These are phyloP conservation scores for Mus pahari DNA, from an alignment of 2,113 vertebrate species.

Conservation along the genomic window DNA sequence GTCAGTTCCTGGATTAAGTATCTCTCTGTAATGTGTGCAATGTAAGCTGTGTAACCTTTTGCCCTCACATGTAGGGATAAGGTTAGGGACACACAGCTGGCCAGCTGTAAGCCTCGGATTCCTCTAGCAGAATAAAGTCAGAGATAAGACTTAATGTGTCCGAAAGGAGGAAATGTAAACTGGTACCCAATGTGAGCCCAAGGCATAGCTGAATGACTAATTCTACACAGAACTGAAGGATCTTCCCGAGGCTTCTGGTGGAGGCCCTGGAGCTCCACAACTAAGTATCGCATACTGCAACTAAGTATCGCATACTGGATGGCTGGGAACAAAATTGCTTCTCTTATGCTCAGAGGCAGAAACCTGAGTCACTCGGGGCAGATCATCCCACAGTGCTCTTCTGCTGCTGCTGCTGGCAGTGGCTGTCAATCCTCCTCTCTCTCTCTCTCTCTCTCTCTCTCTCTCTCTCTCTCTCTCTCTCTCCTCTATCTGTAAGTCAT, in stretches of 20 bases:
- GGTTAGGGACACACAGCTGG: neutral
- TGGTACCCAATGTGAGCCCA: accelerated
- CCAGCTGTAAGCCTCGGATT: neutral
- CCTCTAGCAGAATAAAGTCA: neutral
- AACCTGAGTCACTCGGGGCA: neutral
- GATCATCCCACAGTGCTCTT: neutral
- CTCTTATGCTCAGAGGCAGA: neutral
- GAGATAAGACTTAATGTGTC: neutral
- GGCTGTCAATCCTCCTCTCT: neutral
- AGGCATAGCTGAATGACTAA: neutral
- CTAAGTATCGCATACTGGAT: neutral
- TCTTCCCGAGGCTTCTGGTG: neutral
- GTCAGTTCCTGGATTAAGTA: neutral
- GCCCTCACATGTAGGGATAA: neutral
- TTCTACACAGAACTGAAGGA: too few relatives aligned
- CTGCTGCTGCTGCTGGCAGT: neutral
- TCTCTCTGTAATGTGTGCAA: neutral
- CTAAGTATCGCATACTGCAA: too few relatives aligned
- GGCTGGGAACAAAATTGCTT: too few relatives aligned
- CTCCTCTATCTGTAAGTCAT: neutral
- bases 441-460: too few relatives aligned
- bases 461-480: neutral
- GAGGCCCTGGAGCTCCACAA: too few relatives aligned
- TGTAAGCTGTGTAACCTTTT: too few relatives aligned
- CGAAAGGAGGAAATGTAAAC: too few relatives aligned